Evolutionary conservation across 2,888 invertebrate genomes (phyloP).

Genomic region (Pammene fasciana): DNA sequence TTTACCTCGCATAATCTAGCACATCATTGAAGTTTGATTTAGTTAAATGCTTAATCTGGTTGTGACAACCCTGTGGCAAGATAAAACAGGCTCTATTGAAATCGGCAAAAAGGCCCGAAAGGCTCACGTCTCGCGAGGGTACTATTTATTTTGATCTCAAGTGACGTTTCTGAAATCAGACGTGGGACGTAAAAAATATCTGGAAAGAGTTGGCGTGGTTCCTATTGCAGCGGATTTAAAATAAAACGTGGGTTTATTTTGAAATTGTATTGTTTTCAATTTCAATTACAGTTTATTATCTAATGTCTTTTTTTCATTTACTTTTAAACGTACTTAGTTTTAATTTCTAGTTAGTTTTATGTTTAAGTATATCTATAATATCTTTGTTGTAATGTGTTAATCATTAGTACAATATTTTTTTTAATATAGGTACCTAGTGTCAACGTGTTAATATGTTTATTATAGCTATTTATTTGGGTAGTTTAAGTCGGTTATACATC

Average conservation of each 20-base stretch:
- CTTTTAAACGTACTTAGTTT: too few relatives aligned
- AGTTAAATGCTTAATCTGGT: not conserved
- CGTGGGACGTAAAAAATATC: constrained; percentile 40
- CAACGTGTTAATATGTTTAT: too few relatives aligned
- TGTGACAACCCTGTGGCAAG: constrained; percentile 44
- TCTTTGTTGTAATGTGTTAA: too few relatives aligned
- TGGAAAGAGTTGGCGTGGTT: constrained; percentile 2
- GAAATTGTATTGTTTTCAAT: not conserved
- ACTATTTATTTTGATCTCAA: constrained; percentile 64
- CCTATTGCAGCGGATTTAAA: not conserved
- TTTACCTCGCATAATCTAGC: not conserved
- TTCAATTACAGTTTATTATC: too few relatives aligned
- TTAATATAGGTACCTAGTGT: too few relatives aligned
- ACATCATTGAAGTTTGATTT: not conserved
- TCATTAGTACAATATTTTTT: too few relatives aligned
- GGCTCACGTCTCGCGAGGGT: constrained; percentile 48
- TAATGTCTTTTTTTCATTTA: too few relatives aligned
- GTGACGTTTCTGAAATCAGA: constrained; percentile 51
- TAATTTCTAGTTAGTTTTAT: too few relatives aligned
- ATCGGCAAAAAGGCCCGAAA: constrained; percentile 59
- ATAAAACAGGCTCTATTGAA: constrained; percentile 62
- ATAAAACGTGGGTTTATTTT: not conserved
- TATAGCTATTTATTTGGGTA: too few relatives aligned
- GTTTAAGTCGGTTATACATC: too few relatives aligned
- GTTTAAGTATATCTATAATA: too few relatives aligned